phyloP scores from a whole-genome alignment of 2,113 vertebrate species.

The Oncorhynchus clarkii region DNA sequence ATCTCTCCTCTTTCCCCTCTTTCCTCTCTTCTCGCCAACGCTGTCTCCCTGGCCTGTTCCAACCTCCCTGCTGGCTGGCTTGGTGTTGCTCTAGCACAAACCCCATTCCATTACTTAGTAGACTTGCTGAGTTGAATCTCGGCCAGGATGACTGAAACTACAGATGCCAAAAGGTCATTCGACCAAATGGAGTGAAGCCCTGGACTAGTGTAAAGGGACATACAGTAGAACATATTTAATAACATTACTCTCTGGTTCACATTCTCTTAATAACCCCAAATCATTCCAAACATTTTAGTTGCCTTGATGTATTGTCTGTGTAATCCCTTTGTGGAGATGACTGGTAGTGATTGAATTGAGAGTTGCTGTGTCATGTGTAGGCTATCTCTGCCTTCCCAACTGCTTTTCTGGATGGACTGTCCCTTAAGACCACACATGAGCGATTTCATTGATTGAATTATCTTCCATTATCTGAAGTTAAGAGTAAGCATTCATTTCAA shows the following conservation, averaged over 20 bases:
- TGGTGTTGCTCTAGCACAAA: neutral
- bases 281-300: neutral
- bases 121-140: neutral
- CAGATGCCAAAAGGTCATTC: neutral
- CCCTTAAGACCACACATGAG: neutral
- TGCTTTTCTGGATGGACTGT: too few relatives aligned
- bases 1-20: neutral
- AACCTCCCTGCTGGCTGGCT: neutral
- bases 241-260: conserved; percentile 11
- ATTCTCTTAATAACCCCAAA: conserved; percentile 17
- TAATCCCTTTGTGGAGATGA: neutral
- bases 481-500: neutral
- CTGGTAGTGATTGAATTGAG: neutral
- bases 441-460: neutral
- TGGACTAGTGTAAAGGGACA: neutral
- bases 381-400: too few relatives aligned
- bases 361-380: neutral
- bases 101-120: neutral
- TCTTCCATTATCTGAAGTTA: neutral
- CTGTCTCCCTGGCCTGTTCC: neutral
- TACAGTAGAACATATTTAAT: too few relatives aligned
- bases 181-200: neutral
- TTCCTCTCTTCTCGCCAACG: neutral
- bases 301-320: neutral
- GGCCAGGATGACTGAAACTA: neutral